Conservation (phyloP, 2,113 vertebrate genomes). For the Eupsittula cactorum region DNA sequence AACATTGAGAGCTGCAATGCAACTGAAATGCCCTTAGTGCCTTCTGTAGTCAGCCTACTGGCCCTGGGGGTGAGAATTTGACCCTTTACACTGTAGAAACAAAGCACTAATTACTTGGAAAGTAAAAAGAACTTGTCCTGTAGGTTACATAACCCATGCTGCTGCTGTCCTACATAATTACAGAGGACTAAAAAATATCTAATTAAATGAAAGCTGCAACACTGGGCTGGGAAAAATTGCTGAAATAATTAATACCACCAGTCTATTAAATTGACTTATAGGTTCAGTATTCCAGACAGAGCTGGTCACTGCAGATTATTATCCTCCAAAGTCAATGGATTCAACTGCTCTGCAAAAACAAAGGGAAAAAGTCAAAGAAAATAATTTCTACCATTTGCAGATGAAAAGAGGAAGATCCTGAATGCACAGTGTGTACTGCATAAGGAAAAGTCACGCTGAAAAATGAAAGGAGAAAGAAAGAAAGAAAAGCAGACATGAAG, state of each 20-base stretch:
- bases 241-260: constrained; percentile 38
- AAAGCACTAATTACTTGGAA: neutral
- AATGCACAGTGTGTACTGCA: neutral
- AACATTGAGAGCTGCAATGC: neutral
- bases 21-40: neutral
- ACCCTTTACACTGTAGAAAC: neutral
- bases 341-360: neutral
- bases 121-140: neutral
- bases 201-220: constrained; percentile 15
- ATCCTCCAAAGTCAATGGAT: constrained; percentile 4
- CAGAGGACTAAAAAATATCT: neutral
- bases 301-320: neutral
- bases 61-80: neutral
- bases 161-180: neutral
- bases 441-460: neutral
- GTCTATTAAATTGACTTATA: constrained; percentile 23
- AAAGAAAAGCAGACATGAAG: neutral
- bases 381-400: constrained; percentile 19
- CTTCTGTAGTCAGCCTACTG: neutral
- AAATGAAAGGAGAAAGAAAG: neutral
- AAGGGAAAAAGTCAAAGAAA: constrained; percentile 1
- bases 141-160: neutral
- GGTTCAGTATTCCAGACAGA: constrained; percentile 13
- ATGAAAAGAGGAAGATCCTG: neutral
- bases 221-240: neutral